These are phyloP conservation scores for Anseranas semipalmata DNA, from an alignment of 2,113 vertebrate species.

Conservation along the genomic window DNA sequence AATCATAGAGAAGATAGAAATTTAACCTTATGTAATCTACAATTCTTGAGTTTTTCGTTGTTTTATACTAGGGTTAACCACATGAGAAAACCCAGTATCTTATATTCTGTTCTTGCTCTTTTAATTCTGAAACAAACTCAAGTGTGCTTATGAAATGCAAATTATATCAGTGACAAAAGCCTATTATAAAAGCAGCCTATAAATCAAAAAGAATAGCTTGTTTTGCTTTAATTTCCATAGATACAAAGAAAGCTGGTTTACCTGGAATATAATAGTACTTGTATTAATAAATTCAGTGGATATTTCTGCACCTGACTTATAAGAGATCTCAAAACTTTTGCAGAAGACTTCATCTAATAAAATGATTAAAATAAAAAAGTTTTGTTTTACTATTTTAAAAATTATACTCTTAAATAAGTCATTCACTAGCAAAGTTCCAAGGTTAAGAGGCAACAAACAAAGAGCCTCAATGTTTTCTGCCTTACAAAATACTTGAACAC, in stretches of 20 bases:
- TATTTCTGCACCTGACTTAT: not conserved
- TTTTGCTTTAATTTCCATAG: not conserved
- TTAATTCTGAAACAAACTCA: not conserved
- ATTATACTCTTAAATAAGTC: not conserved
- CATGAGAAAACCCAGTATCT: not conserved
- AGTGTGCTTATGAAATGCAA: not conserved
- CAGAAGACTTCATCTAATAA: conserved; percentile 5
- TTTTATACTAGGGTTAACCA: not conserved
- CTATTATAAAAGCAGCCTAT: not conserved
- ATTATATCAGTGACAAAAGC: not conserved
- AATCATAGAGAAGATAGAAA: rapidly evolving
- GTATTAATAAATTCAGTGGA: not conserved
- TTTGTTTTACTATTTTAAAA: not conserved
- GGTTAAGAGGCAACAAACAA: not conserved
- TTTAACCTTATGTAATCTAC: not conserved
- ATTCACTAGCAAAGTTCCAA: not conserved
- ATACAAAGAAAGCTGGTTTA: not conserved
- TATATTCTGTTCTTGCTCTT: not conserved
- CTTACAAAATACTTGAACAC: not conserved
- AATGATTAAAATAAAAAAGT: not conserved
- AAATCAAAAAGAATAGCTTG: not conserved
- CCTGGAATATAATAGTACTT: not conserved
- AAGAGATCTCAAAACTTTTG: not conserved
- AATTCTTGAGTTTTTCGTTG: not conserved
- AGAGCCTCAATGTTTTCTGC: not conserved